Evolutionary conservation across 1,140 invertebrate species (phyloP).

Genomic region (Nephila pilipes): DNA sequence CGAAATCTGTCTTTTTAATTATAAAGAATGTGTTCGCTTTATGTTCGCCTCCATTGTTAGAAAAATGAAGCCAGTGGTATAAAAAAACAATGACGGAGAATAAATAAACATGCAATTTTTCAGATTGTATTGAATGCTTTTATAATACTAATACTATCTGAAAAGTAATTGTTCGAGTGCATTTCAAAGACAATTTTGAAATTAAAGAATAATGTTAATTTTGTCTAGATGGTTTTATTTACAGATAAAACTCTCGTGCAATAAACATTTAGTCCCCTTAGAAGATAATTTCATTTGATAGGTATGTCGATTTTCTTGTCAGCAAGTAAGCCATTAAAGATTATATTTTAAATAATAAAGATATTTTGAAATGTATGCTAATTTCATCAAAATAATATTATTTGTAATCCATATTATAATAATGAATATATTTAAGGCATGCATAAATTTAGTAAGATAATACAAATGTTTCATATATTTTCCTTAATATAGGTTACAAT

Average conservation of each 20-base stretch:
- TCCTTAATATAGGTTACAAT: too few relatives aligned
- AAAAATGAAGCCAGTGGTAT: neutral
- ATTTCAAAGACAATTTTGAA: neutral
- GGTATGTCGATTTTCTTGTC: too few relatives aligned
- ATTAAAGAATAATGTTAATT: neutral
- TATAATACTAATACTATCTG: neutral
- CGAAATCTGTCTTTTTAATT: slow-evolving; percentile 48
- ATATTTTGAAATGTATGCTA: too few relatives aligned
- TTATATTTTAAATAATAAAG: too few relatives aligned
- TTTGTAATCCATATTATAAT: too few relatives aligned
- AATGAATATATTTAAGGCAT: too few relatives aligned
- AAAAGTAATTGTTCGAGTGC: neutral
- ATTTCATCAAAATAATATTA: too few relatives aligned
- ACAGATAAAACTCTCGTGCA: neutral
- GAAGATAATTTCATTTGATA: too few relatives aligned
- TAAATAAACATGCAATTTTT: slow-evolving; percentile 25
- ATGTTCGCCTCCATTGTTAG: slow-evolving; percentile 33
- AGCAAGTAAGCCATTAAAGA: too few relatives aligned
- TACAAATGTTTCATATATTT: too few relatives aligned
- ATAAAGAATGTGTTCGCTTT: slow-evolving; percentile 40
- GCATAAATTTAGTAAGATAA: too few relatives aligned
- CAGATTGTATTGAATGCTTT: slow-evolving; percentile 14
- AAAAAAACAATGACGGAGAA: neutral
- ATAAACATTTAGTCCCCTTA: neutral
- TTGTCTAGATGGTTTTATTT: neutral